Percentiles rank a stretch among this genome's conserved stretches.
Conservation (phyloP, 2,888 invertebrate genomes). For the Melipona bicolor region DNA sequence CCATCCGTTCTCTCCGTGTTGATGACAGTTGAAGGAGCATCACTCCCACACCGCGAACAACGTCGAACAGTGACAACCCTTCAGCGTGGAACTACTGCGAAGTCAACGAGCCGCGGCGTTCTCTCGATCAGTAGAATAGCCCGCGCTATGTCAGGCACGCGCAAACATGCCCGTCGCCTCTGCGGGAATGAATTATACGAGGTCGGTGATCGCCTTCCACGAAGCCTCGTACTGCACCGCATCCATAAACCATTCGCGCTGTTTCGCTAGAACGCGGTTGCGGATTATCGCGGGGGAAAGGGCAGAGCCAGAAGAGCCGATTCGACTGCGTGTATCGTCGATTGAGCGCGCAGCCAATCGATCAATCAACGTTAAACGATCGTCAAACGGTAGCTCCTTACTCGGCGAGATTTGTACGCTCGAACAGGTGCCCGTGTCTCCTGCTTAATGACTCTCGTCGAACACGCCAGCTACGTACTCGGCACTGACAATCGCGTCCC, state of each 20-base stretch:
- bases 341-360: conserved; percentile 65
- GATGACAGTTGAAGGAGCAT: conserved; percentile 30
- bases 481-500: not conserved
- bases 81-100: conserved; percentile 3
- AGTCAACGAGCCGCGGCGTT: conserved; percentile 17
- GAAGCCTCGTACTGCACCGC: conserved; percentile 24
- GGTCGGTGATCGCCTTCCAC: conserved; percentile 52
- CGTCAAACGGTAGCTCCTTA: conserved; percentile 59
- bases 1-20: not conserved
- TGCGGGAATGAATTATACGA: conserved; percentile 64
- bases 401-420: conserved; percentile 55
- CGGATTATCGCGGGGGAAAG: conserved; percentile 6
- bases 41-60: conserved; percentile 2
- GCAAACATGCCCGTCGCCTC: conserved; percentile 46
- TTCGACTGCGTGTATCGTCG: conserved; percentile 31
- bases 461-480: conserved; percentile 1
- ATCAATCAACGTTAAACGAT: conserved; percentile 73
- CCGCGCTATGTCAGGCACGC: conserved; percentile 57
- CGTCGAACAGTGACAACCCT: conserved; percentile 34
- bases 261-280: conserved; percentile 54
- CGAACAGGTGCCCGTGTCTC: conserved; percentile 41
- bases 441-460: conserved; percentile 24
- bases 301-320: conserved; percentile 8
- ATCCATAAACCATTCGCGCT: conserved; percentile 71
- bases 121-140: conserved; percentile 49